Evolutionary conservation across 2,113 vertebrate genomes (phyloP), one percentile per base, ranked within the genome.

Genomic region (Cryptomyrus ogoouensis): DNA sequence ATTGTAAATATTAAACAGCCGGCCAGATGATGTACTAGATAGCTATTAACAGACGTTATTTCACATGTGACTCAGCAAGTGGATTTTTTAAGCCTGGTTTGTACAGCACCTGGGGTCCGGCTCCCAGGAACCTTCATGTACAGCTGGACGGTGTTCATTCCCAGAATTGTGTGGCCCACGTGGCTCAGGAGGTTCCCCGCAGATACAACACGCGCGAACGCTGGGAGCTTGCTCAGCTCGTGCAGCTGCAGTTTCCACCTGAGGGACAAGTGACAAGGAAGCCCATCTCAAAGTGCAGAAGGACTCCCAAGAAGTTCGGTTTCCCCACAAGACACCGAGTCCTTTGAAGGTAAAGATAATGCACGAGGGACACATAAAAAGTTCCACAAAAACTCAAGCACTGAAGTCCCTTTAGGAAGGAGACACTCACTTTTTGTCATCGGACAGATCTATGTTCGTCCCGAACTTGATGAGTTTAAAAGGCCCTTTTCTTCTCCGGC

Each of bases 61-160:
- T 39, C 15, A 42, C 74, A 39, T 31, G 74, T 42, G 74, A 80
- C 74, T 35, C 31, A 35, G 66, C 80, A 44, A 44, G 80, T 17
- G 39, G 17, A 39, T 15, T 35, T 31, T 35, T 74, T 31, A 27
- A n/a, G 35, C 4, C 27, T 8, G 77, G 80, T 24, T 24, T 7
- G 5, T 39, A 12, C 27, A 93, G 93, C 89, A 98, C 98, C 98
- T 96, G 97, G 97, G 70, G 98, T 99, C 94, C 98, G 95, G 95
- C 97, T 98, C 24, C 98, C 98, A 88, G 98, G 98, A 88, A 99
- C 98, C 95, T 99, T 99, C 98, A 99, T 99, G 92, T 99, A 99
- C 35, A 99, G 96, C 92, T 99, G 98, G 91, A 99, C 98, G 74
- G 98, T 99, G 94, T 99, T 99, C 98, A 99, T 99, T 94, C 98